phyloP scores from a whole-genome alignment of 2,113 vertebrate species.

The Plecotus auritus region DNA sequence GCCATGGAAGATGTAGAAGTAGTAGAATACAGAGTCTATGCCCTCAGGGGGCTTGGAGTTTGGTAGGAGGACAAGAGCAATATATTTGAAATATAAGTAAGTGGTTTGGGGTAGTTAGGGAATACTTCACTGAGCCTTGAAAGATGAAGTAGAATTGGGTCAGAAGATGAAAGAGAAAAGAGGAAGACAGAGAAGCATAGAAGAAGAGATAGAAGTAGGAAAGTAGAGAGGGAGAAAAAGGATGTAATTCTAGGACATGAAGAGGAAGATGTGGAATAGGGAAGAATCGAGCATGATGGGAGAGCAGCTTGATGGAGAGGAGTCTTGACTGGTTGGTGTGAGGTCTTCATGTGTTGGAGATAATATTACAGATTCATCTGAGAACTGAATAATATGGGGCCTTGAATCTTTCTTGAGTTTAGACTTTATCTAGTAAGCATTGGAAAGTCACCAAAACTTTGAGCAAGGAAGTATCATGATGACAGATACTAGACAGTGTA shows the following conservation, averaged over 20 bases:
- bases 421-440: neutral
- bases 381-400: neutral
- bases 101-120: neutral
- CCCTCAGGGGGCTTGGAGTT: neutral
- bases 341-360: neutral
- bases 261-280: neutral
- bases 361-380: neutral
- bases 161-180: neutral
- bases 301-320: rapidly evolving
- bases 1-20: neutral
- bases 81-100: neutral
- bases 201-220: neutral
- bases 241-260: neutral
- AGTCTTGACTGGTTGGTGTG: neutral
- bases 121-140: neutral
- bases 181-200: neutral
- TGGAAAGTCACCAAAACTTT: neutral
- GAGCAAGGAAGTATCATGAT: neutral
- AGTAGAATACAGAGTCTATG: neutral
- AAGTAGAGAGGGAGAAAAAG: neutral
- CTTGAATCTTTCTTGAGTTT: neutral
- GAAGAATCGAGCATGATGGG: neutral
- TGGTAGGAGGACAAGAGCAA: neutral
- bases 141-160: neutral
- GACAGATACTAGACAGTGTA: neutral